Evolutionary conservation across 2,888 invertebrate species (phyloP).

Genomic region (Drosophila atroscutellata): DNA sequence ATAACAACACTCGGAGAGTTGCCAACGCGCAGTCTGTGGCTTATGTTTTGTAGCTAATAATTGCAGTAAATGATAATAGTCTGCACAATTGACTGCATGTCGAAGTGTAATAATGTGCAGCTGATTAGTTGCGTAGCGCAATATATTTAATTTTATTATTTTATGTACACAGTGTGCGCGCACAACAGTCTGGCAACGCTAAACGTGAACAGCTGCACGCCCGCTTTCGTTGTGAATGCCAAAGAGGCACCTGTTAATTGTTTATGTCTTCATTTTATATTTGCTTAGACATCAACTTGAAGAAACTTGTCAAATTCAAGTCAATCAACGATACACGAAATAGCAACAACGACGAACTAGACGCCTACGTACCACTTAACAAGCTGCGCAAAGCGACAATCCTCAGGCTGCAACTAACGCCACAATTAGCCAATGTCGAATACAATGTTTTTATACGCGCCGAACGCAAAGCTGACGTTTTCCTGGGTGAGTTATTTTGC

Average conservation of each 20-base stretch:
- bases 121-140: conserved; percentile 1
- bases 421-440: conserved; percentile 62
- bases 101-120: background rate
- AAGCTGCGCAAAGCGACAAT: conserved; percentile 79
- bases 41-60: background rate
- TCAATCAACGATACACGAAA: conserved; percentile 58
- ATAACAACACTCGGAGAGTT: conserved; percentile 43
- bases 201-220: conserved; percentile 44
- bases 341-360: conserved; percentile 70
- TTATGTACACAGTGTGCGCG: background rate
- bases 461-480: conserved; percentile 83
- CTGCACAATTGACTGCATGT: conserved; percentile 3
- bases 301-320: conserved; percentile 82
- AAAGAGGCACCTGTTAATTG: conserved; percentile 52
- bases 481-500: conserved; percentile 78
- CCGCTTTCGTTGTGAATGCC: conserved; percentile 51
- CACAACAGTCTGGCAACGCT: conserved; percentile 52
- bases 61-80: background rate
- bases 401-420: conserved; percentile 79
- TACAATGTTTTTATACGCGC: conserved; percentile 83
- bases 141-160: conserved; percentile 4
- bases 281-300: conserved; percentile 82
- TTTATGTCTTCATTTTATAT: conserved; percentile 24
- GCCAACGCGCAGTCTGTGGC: conserved; percentile 20
- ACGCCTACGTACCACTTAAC: conserved; percentile 82